Evolutionary conservation across 2,888 invertebrate genomes (phyloP).

Genomic region (Piscicola geometra): DNA sequence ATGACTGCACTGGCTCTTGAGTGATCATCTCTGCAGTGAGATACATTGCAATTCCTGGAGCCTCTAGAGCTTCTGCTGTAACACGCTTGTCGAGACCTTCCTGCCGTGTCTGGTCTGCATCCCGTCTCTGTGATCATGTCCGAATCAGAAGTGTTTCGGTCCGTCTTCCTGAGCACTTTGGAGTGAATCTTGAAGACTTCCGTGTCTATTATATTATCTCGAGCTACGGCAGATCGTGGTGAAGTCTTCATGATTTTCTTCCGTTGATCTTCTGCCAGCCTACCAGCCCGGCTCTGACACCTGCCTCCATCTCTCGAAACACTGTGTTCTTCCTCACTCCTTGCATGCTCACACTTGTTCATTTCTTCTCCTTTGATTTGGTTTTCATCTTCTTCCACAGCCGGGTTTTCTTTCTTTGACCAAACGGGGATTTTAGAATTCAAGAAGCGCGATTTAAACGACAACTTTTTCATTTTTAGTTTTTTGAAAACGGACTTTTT

Average conservation of each 20-base stretch:
- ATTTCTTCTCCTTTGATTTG: neutral
- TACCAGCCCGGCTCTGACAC: neutral
- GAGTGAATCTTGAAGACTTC: neutral
- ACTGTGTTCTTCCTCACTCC: neutral
- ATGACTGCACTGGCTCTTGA: neutral
- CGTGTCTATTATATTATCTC: neutral
- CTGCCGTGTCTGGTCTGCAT: neutral
- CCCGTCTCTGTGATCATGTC: conserved; percentile 2
- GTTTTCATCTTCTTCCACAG: neutral
- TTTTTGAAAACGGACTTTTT: conserved; percentile 4
- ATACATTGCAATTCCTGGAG: neutral
- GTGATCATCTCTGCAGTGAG: neutral
- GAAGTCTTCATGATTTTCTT: too few relatives aligned
- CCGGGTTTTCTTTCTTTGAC: neutral
- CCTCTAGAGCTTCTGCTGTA: neutral
- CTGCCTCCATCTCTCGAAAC: neutral
- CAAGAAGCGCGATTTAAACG: neutral
- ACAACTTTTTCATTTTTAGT: neutral
- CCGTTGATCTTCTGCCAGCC: neutral
- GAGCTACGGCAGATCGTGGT: too few relatives aligned
- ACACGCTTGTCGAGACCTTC: too few relatives aligned
- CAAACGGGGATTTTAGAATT: neutral
- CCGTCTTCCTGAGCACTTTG: neutral
- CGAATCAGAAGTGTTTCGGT: neutral
- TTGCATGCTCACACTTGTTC: neutral